Evolutionary conservation across 2,888 invertebrate species (phyloP), one percentile per base, ranked within the genome.

Genomic region (Allygus modestus): DNA sequence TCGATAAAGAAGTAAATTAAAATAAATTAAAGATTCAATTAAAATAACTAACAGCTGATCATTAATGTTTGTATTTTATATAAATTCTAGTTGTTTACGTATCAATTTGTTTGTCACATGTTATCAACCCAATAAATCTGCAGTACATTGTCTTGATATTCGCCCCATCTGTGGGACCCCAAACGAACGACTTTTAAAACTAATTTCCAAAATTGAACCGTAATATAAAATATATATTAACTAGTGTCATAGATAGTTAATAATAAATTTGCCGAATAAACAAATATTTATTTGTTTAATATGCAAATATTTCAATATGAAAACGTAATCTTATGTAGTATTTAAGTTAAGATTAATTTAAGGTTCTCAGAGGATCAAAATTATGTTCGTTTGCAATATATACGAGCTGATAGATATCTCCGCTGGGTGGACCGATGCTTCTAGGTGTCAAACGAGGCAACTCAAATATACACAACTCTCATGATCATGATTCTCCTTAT

Each of bases 391-490:
- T 20, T 54, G 54, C 11, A 54, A 54, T 54, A 54, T 54, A 54
- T 54, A 54, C 20, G 20, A n/a, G 23, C 23, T 23, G 20, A 1
- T 23, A 23, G 15, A 1, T 7, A 7, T 1, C 20, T 1, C 4
- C 20, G 20, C 20, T 54, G 54, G 54, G 54, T 54, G 54, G 54
- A 54, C 54, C 54, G 54, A 54, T 54, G 54, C 54, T 23, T 54
- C 54, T 54, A 54, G 54, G 54, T 54, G 54, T 54, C 54, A 23
- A 54, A 54, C 54, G 54, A 54, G 54, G 54, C 54, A 54, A 54
- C 54, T 54, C 54, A 54, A 54, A 15, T 20, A 9, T 54, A 54
- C 54, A 54, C 11, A 54, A 54, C 20, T 23, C 20, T 23, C 54
- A 54, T 23, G 23, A 23, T n/a, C 20, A 54, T 54, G 54, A n/a